These are phyloP conservation scores for Nothura maculosa DNA, from an alignment of 2,797 vertebrate species.

Conservation along the genomic window DNA sequence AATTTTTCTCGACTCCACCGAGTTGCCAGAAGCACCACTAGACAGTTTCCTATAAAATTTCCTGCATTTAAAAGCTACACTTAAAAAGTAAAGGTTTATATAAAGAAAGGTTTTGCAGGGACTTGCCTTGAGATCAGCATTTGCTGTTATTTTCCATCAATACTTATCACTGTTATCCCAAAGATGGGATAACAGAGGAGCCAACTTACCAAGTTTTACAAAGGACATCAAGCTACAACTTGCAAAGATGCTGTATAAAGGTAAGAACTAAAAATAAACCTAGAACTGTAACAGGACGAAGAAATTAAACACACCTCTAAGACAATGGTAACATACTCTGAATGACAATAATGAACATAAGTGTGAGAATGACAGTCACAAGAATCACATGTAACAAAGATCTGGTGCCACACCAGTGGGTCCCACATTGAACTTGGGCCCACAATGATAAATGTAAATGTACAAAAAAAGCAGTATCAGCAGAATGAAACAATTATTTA, in stretches of 20 bases:
- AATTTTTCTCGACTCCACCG: not conserved
- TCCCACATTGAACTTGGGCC: not conserved
- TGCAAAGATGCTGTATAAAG: not conserved
- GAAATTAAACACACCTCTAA: not conserved
- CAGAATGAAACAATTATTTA: not conserved
- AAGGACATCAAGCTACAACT: not conserved
- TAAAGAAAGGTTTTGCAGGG: not conserved
- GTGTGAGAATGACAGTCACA: not conserved
- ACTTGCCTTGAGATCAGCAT: not conserved
- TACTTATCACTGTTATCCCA: not conserved
- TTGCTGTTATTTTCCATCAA: not conserved
- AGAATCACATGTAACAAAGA: not conserved
- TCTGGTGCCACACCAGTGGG: not conserved
- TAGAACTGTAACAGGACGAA: not conserved
- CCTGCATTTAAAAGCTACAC: not conserved
- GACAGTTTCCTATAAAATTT: not conserved
- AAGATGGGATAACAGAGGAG: not conserved
- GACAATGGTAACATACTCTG: accelerated
- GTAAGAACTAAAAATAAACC: not conserved
- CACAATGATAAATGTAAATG: not conserved
- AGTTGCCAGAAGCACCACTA: not conserved
- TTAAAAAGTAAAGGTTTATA: not conserved
- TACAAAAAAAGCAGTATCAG: not conserved
- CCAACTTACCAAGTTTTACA: not conserved
- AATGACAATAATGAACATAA: not conserved